A percentile compares a stretch with the other conserved stretches of the same genome.
Conservation (phyloP, 2,888 invertebrate species). For the Drosophila anomalata region DNA sequence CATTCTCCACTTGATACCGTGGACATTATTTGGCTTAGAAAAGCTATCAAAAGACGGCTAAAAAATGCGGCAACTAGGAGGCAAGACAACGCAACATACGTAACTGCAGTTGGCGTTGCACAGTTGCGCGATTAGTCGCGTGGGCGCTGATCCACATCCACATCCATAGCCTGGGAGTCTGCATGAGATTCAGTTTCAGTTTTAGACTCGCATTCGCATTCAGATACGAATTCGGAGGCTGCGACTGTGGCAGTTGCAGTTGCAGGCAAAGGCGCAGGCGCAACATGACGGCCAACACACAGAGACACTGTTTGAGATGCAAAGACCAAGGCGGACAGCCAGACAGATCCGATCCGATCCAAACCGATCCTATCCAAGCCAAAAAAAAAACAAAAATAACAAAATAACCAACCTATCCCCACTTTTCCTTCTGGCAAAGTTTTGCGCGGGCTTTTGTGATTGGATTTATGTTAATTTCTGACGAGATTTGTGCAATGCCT, state of each 20-base stretch:
- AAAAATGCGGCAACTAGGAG: slow-evolving; percentile 56
- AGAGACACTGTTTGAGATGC: slow-evolving; percentile 46
- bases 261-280: slow-evolving; percentile 75
- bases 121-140: slow-evolving; percentile 51
- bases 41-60: slow-evolving; percentile 26
- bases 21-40: slow-evolving; percentile 26
- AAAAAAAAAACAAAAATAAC: background rate
- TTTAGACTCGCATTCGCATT: slow-evolving; percentile 13
- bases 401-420: slow-evolving; percentile 22
- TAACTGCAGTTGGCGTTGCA: slow-evolving; percentile 73
- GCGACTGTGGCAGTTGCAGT: slow-evolving; percentile 51
- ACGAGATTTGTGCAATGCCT: slow-evolving; percentile 76
- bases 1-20: slow-evolving; percentile 11
- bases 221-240: slow-evolving; percentile 4
- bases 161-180: slow-evolving; percentile 25
- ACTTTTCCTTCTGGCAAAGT: slow-evolving; percentile 40
- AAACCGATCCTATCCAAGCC: slow-evolving; percentile 2
- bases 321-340: slow-evolving; percentile 44
- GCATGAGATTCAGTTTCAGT: slow-evolving; percentile 19
- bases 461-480: slow-evolving; percentile 78
- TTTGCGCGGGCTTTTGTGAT: slow-evolving; percentile 73
- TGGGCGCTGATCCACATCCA: slow-evolving; percentile 37
- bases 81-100: slow-evolving; percentile 71
- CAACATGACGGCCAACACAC: slow-evolving; percentile 74
- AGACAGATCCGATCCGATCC: slow-evolving; percentile 35